A percentile compares a stretch with the other conserved stretches of the same genome.
Conservation (phyloP, 2,888 invertebrate species). For the Dryobota labecula region DNA sequence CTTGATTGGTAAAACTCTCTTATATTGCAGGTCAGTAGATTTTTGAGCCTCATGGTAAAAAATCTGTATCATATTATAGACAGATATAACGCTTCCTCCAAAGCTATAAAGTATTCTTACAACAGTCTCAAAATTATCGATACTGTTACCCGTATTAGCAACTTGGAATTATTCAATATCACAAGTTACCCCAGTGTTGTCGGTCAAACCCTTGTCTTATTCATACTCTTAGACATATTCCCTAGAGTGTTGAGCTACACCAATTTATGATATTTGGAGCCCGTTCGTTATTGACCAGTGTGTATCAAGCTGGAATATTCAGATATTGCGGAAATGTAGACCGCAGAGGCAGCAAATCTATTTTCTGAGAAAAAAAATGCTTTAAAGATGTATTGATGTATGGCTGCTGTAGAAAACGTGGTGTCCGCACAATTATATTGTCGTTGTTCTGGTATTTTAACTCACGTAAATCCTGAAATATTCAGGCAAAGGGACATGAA, state of each 20-base stretch:
- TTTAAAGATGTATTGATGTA: neutral
- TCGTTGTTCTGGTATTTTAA: neutral
- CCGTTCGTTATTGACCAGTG: slow-evolving; percentile 34
- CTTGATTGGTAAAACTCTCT: neutral
- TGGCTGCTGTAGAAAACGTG: neutral
- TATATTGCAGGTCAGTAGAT: neutral
- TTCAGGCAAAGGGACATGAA: neutral
- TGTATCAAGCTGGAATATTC: slow-evolving; percentile 46
- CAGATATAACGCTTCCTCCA: neutral
- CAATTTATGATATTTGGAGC: slow-evolving; percentile 41
- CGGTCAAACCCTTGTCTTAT: slow-evolving; percentile 11
- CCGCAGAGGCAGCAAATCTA: neutral
- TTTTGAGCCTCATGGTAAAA: neutral
- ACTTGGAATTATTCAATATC: neutral
- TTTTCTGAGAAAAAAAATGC: neutral
- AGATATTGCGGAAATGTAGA: slow-evolving; percentile 16
- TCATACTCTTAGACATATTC: slow-evolving; percentile 17
- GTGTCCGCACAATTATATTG: neutral
- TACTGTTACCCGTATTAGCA: neutral
- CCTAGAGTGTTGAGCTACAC: slow-evolving; percentile 32
- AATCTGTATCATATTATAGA: neutral
- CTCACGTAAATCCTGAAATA: neutral
- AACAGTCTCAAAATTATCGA: neutral
- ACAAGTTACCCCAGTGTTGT: neutral
- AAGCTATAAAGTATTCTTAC: neutral